Base-by-base conservation (phyloP, 2,113 vertebrate genomes). In the Cranoglanis bouderius region DNA sequence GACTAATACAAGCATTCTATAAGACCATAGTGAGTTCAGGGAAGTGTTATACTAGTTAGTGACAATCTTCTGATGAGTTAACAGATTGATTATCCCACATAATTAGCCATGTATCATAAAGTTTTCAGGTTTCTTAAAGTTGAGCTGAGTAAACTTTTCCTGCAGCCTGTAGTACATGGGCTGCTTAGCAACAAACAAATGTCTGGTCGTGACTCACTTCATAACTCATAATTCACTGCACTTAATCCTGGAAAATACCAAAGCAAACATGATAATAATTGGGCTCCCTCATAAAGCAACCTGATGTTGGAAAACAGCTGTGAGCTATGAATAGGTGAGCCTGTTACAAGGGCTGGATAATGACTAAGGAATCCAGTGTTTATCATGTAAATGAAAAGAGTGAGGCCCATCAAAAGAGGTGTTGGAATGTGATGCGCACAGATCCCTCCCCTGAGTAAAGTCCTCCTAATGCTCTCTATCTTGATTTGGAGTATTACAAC, bases 301-400 rank as follows among this genome's bases (percentile, higher is more conserved):
- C 91, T 91, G 87, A 91, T 89, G 82, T 77, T 88, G 70, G 89
- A 89, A 92, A 92, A 92, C 93, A 93, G 92, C 90, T 92, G 92
- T 87, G 51, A 67, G 29, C 83, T 89, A 91, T 92, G 88, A 92
- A 92, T 92, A 92, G 92, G 40, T 77, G 63, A 67, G 80, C 80
- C 70, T 74, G 81, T 82, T 85, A 70, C 53, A 67, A 86, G 72
- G 29, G 80, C 40, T 67, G 84, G 90, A 88, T 91, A 91, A 91
- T 90, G 90, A 89, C 89, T 81, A 63, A 91, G 89, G 89, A 92
- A 92, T 91, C 74, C 70, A 84, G 85, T 91, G 90, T 91, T 92
- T 93, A 91, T 91, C 87, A 87, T 92, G 87, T 89, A 91, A 91
- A 92, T 92, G 89, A 91, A 91, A 90, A 89, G 91, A 82, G 88